These are phyloP conservation scores for Ectropis crepuscularia DNA, from an alignment of 2,888 invertebrate genomes.

Conservation along the genomic window DNA sequence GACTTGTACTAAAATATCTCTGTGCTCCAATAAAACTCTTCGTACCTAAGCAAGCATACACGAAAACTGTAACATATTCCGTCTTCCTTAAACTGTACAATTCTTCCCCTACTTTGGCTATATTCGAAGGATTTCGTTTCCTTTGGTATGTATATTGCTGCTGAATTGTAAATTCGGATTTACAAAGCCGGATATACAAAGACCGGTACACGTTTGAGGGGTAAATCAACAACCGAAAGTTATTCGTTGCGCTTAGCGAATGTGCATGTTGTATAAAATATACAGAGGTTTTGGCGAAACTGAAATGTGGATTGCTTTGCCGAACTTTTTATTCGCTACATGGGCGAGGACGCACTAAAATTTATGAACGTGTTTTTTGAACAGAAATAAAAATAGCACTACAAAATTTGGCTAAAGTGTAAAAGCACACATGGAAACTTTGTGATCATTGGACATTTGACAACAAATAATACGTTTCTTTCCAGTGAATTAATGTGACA, in stretches of 20 bases:
- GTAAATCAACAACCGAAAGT: slow-evolving; percentile 39
- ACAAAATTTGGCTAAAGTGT: not conserved
- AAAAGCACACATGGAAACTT: too few relatives aligned
- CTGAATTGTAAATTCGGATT: slow-evolving; percentile 42
- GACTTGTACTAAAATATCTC: too few relatives aligned
- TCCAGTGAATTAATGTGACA: too few relatives aligned
- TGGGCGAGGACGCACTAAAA: slow-evolving; percentile 18
- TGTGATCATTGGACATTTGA: too few relatives aligned
- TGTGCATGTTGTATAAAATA: slow-evolving; percentile 28
- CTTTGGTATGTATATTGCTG: slow-evolving; percentile 36
- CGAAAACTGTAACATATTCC: slow-evolving; percentile 23
- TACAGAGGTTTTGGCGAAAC: slow-evolving; percentile 15
- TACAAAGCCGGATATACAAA: slow-evolving; percentile 34
- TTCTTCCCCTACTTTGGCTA: slow-evolving; percentile 16
- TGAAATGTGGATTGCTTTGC: slow-evolving; percentile 19
- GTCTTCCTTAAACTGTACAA: slow-evolving; percentile 9
- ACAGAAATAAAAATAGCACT: not conserved
- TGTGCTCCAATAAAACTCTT: too few relatives aligned
- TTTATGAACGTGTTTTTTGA: slow-evolving; percentile 19
- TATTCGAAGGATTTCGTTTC: slow-evolving; percentile 24
- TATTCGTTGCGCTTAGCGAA: slow-evolving; percentile 37
- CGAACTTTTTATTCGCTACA: slow-evolving; percentile 19
- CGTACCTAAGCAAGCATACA: slow-evolving; percentile 1
- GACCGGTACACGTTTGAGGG: slow-evolving; percentile 35
- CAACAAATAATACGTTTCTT: too few relatives aligned